These are phyloP conservation scores for Palaemon carinicauda DNA, from an alignment of 1,140 invertebrate species.

Conservation along the genomic window DNA sequence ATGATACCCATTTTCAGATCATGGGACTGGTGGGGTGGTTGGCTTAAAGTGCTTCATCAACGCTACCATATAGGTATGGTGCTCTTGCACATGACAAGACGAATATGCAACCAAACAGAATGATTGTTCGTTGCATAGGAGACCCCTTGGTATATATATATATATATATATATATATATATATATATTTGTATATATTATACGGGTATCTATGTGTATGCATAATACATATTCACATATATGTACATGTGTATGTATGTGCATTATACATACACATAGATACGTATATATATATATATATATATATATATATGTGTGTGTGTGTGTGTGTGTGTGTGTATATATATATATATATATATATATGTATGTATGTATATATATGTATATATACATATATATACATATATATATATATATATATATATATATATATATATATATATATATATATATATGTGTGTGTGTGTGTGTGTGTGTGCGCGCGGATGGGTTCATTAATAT, in stretches of 20 bases:
- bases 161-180: too few relatives aligned
- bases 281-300: not conserved
- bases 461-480: not conserved
- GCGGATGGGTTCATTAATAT: not conserved
- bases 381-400: not conserved
- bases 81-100: too few relatives aligned
- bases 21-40: too few relatives aligned
- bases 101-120: too few relatives aligned
- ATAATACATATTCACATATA: not conserved
- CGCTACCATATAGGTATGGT: too few relatives aligned
- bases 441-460: not conserved
- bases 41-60: too few relatives aligned
- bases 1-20: too few relatives aligned
- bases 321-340: not conserved
- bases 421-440: not conserved
- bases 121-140: too few relatives aligned
- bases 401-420: constrained; percentile 4
- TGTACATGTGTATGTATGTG: too few relatives aligned
- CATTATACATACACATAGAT: not conserved
- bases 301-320: not conserved
- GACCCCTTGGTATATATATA: too few relatives aligned
- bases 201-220: not conserved
- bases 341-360: not conserved
- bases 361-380: not conserved
- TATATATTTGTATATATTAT: too few relatives aligned